These are phyloP conservation scores for Sepiola atlantica DNA, from an alignment of 2,888 invertebrate genomes.

Conservation along the genomic window DNA sequence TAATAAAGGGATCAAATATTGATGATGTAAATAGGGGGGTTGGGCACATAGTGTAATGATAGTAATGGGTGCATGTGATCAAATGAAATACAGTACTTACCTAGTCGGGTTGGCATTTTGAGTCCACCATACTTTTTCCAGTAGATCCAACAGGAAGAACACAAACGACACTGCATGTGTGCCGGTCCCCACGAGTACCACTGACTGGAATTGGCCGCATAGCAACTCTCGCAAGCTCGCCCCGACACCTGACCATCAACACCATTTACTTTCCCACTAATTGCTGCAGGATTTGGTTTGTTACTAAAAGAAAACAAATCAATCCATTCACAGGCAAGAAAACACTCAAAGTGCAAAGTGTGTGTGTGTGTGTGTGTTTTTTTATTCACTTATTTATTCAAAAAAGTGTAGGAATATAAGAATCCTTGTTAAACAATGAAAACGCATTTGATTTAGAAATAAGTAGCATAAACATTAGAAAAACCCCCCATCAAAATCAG, in stretches of 20 bases:
- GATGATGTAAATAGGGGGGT: neutral
- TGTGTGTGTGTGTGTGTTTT: too few relatives aligned
- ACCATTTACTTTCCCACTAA: conserved; percentile 84
- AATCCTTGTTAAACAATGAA: neutral
- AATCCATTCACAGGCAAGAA: neutral
- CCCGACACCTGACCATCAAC: conserved; percentile 78
- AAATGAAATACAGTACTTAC: conserved; percentile 53
- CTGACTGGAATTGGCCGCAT: conserved; percentile 81
- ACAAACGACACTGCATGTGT: conserved; percentile 93
- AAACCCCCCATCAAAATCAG: too few relatives aligned
- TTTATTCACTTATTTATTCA: neutral
- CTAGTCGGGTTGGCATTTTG: conserved; percentile 78
- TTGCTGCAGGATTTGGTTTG: conserved; percentile 89
- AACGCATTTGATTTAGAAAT: neutral
- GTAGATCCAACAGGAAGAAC: conserved; percentile 94
- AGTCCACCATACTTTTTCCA: conserved; percentile 99
- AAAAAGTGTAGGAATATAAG: neutral
- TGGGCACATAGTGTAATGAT: neutral
- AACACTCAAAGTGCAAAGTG: neutral
- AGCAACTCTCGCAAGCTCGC: conserved; percentile 90
- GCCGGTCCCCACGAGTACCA: conserved; percentile 98
- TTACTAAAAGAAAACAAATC: conserved; percentile 80
- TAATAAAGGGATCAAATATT: neutral
- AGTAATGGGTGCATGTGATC: neutral
- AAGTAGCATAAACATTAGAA: neutral